Base-by-base conservation (phyloP, 2,113 vertebrate species). In the Tenrec ecaudatus region DNA sequence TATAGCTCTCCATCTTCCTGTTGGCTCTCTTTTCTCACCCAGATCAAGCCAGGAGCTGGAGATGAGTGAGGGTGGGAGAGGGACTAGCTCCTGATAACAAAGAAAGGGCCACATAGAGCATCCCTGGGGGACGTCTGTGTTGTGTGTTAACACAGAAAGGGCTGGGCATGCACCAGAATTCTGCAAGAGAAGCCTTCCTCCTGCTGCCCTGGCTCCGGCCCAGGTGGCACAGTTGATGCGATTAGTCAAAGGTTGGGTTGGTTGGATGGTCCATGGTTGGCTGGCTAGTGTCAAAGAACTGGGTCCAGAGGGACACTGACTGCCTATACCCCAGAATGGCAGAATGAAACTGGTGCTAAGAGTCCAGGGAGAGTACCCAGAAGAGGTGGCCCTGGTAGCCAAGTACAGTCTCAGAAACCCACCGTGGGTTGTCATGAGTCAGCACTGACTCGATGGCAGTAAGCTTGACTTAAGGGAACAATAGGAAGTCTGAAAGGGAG, bases 1-100 rank as follows among this genome's bases (percentile, higher is more conserved):
- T 93, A 79, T 96, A 96, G 94, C 98, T 95, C 60, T 95, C 87
- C 97, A 88, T 23, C 64, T 83, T 11, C 11, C 40, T 36, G 7
- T 29, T 66, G 64, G 40, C 16, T 3, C 77, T 20, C 12, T 31
- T 25, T 31, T 17, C 53, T 10, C 7, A 7, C 92, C 95, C 69
- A 60, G 53, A 81, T 92, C 90, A 47, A 94, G 88, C 81, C 38
- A 66, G 95, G 95, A 92, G 94, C 85, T 62, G 53, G n/a, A 90
- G 33, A 4, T 29, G 31, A 79, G 86, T 29, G 31, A 75, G 86
- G 76, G 73, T 22, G 27, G 43, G 73, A 0, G 20, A 22, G 86
- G 93, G 89, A 91, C 2, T 27, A 66, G 90, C 88, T 78, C 38
- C 84, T 87, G 93, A 92, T 92, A 53, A 95, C 92, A 78, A 47